Percentiles rank a stretch among this genome's conserved stretches.
Evolutionary conservation across 2,888 invertebrate species (phyloP).

Genomic region (Dendrolimus houi): DNA sequence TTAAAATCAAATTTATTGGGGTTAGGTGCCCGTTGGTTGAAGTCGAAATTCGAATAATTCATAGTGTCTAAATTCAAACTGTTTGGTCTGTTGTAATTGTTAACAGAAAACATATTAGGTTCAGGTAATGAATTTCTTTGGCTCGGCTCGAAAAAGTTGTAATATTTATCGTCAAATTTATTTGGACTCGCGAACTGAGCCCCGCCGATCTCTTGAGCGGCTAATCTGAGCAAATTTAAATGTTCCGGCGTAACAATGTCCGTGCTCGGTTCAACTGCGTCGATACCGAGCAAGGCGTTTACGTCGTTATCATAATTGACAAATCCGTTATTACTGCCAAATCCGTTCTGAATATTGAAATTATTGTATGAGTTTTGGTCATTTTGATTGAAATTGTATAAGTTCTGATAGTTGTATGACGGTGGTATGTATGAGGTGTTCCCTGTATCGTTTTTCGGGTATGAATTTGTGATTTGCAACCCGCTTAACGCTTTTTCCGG

Average conservation of each 20-base stretch:
- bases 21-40: conserved; percentile 27
- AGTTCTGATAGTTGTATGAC: conserved; percentile 43
- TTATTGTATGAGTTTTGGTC: conserved; percentile 54
- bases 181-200: conserved; percentile 60
- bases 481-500: conserved; percentile 52
- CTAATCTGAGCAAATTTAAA: conserved; percentile 59
- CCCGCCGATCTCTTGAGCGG: conserved; percentile 70
- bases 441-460: conserved; percentile 43
- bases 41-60: conserved; percentile 47
- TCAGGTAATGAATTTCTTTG: conserved; percentile 67
- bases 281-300: conserved; percentile 41
- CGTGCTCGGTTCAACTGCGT: conserved; percentile 39
- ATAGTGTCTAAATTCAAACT: conserved; percentile 54
- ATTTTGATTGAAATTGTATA: conserved; percentile 46
- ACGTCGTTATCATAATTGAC: conserved; percentile 58
- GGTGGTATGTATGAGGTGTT: conserved; percentile 41
- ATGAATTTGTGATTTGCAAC: conserved; percentile 35
- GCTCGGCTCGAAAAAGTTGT: conserved; percentile 63
- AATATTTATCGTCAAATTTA: conserved; percentile 55
- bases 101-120: conserved; percentile 43
- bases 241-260: conserved; percentile 62
- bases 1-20: conserved; percentile 43
- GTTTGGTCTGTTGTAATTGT: conserved; percentile 50
- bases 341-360: conserved; percentile 51
- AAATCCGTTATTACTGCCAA: conserved; percentile 44